Base-by-base conservation (phyloP, 64 coral and sea anemone species). In the Cladopsammia gracilis region DNA sequence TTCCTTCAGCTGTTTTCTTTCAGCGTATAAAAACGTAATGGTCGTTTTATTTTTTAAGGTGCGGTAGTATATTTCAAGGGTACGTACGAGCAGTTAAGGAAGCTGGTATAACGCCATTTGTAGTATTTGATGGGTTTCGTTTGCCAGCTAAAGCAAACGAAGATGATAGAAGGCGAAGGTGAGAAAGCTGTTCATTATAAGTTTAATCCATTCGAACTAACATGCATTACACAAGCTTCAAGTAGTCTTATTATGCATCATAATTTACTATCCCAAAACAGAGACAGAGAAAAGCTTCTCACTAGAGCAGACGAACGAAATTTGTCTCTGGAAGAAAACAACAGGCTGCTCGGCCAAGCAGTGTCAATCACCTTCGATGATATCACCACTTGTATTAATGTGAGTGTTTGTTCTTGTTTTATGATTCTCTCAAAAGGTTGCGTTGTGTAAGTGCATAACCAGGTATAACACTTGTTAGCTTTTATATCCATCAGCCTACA, bases 111-210 rank as follows among this genome's bases (percentile, higher is more conserved):
- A 76, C 18, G 7, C 90, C 90, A 15, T 76, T 76, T 46, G 78
- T 92, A 16, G 90, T 92, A 18, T 86, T 92, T n/a, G 90, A 92
- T 76, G 90, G 79, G 1, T 73, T 84, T 47, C 70, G 66, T 48
- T 67, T 92, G 22, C 79, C 79, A 60, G 90, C 90, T 25, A 86
- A 92, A 48, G 70, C 68, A 47, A 50, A 3, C 2, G 80, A 92
- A 64, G 70, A 92, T 75, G 52, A 76, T 74, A 70, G 79, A 62
- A 59, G 79, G 73, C 20, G 73, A 66, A 83, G 68, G 70, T 64
- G 22, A 73, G 52, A 54, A 54, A 34, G 34, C 34, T 34, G 34
- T 34, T 54, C 6, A 8, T 54, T 54, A 6, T 11, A 54, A 6
- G 52, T 54, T 54, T 0, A 54, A 54, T 34, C 34, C 34, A 34